Conservation (phyloP, 2,797 vertebrate genomes). For the Lacerta bilineata region DNA sequence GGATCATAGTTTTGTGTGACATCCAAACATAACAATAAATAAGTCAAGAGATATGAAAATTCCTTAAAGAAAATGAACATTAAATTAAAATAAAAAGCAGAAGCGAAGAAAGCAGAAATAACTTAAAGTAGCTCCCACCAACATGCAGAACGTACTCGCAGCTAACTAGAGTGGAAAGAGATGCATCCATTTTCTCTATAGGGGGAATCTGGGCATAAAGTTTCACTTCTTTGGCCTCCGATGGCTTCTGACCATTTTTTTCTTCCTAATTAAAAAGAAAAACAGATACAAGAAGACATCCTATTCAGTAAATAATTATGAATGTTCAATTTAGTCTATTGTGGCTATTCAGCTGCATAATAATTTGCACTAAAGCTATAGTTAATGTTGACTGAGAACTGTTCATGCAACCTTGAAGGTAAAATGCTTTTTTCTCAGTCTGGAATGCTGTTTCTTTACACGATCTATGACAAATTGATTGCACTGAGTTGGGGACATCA, state of each 20-base stretch:
- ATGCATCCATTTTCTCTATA: conserved; percentile 96
- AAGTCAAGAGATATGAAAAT: background rate
- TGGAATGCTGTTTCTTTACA: background rate
- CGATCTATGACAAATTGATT: background rate
- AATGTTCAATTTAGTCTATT: conserved; percentile 54
- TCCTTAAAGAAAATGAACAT: background rate
- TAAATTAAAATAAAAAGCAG: background rate
- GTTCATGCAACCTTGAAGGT: background rate
- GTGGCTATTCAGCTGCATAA: background rate
- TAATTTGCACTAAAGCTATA: background rate
- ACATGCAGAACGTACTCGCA: conserved; percentile 90
- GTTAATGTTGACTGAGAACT: background rate
- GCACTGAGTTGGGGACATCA: background rate
- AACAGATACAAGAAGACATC: conserved; percentile 29
- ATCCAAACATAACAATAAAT: background rate
- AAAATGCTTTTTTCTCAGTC: background rate
- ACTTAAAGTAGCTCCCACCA: background rate
- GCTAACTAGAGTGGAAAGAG: conserved; percentile 87
- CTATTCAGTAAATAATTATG: conserved; percentile 48
- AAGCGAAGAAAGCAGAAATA: conserved; percentile 19
- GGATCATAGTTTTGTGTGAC: background rate
- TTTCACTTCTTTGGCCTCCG: conserved; percentile 91
- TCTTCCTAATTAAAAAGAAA: conserved; percentile 87
- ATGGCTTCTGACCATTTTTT: conserved; percentile 88
- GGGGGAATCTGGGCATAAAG: conserved; percentile 93